Evolutionary conservation across 2,888 invertebrate species (phyloP).

Genomic region (Geotrupes spiniger): DNA sequence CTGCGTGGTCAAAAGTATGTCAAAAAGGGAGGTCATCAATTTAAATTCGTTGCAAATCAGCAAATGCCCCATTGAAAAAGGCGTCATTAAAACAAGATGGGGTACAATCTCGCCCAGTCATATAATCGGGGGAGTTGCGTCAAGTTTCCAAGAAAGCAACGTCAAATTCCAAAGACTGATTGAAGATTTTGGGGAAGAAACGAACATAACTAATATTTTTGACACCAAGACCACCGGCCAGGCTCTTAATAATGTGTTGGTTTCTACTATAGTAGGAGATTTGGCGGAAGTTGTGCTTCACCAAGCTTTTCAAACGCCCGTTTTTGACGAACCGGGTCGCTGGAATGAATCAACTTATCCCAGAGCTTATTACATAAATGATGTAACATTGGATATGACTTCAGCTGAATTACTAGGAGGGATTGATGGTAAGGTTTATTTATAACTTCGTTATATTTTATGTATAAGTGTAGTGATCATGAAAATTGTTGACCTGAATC

Average conservation of each 20-base stretch:
- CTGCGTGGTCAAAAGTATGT: slow-evolving; percentile 43
- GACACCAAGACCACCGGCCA: background rate
- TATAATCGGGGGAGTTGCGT: slow-evolving; percentile 59
- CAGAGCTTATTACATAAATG: slow-evolving; percentile 55
- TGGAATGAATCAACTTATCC: slow-evolving; percentile 68
- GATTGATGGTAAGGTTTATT: slow-evolving; percentile 66
- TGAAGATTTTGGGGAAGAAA: slow-evolving; percentile 38
- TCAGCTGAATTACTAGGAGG: slow-evolving; percentile 67
- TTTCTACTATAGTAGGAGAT: slow-evolving; percentile 62
- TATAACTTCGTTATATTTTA: no score
- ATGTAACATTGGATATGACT: slow-evolving; percentile 61
- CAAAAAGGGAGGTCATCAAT: slow-evolving; percentile 22
- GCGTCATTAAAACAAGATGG: slow-evolving; percentile 62
- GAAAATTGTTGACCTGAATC: no score
- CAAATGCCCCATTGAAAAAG: slow-evolving; percentile 63
- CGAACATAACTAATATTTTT: slow-evolving; percentile 17
- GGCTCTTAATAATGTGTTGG: slow-evolving; percentile 48
- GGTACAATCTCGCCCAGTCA: slow-evolving; percentile 61
- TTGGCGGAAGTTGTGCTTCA: slow-evolving; percentile 65
- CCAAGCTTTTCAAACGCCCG: slow-evolving; percentile 55
- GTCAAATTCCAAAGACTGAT: slow-evolving; percentile 54
- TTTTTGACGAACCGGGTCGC: slow-evolving; percentile 56
- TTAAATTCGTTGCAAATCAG: slow-evolving; percentile 23
- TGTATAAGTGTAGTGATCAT: no score
- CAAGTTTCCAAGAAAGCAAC: slow-evolving; percentile 59